Evolutionary conservation across 2,113 vertebrate species (phyloP), one percentile per base, ranked within the genome.

Genomic region (Polypterus bichir): DNA sequence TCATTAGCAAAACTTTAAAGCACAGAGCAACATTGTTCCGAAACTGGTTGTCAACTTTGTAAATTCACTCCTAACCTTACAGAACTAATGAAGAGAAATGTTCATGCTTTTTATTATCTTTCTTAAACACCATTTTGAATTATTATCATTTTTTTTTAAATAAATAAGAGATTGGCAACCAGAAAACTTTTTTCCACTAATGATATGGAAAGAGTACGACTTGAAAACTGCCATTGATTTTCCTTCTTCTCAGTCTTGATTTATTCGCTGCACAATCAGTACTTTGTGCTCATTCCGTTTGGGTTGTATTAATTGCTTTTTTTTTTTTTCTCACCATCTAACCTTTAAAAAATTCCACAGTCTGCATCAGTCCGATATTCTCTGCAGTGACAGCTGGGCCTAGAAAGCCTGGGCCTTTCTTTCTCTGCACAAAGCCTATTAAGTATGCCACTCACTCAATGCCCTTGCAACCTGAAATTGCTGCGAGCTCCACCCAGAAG

Each of bases 351-450:
- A 76, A 65, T 75, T 71, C 78, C 73, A 66, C 74, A 63, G 76
- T 77, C 77, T 83, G 81, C 79, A 76, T 83, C 81, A 77, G 74
- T 77, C 79, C 82, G 81, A 88, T 88, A 85, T 89, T 88, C 83
- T 82, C 79, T 76, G 77, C 79, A 52, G 83, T 88, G 90, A 92
- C 91, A 94, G 91, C 91, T 94, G 91, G 90, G 86, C 79, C 81
- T 78, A 78, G 77, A 76, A 64, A 74, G 73, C 75, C 74, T 76
- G 71, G 76, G 76, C 63, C 64, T 86, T 85, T 83, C 80, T 82
- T 83, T 77, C 80, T 61, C 69, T 73, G 69, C 82, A 90, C 86
- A 91, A 94, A 92, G 89, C 86, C 89, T 89, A 94, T 94, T 93
- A 94, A 90, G 83, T 86, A 86, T 86, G 86, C 81, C 85, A 78